Base-by-base conservation (phyloP, 2,113 vertebrate species). In the Cynoglossus semilaevis region DNA sequence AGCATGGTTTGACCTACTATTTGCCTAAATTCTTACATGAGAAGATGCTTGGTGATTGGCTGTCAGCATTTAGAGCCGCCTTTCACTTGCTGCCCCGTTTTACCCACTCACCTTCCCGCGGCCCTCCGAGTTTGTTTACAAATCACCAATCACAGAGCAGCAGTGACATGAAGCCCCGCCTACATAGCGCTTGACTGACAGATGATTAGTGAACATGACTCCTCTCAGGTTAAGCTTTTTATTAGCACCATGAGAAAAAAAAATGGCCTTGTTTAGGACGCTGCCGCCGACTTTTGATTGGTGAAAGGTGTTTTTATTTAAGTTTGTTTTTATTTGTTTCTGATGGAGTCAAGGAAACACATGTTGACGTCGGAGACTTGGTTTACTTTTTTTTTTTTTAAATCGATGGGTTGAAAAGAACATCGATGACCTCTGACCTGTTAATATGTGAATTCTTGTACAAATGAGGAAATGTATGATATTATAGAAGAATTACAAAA, bases 361-460 rank as follows among this genome's bases (percentile, higher is more conserved):
- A 5, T 52, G 14, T 22, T 51, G 15, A 43, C 2, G n/a, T 56
- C 17, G 35, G 35, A 47, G 15, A 18, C 13, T 7, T 15, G 42
- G 19, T 44, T 15, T 44, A 15, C 7, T 12, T 48, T 40, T 54
- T 45, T 41, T 42, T 43, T 22, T 35, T 5, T 15, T 45, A 53
- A 44, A 57, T 43, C 14, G 15, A 15, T 43, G 5, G 15, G 11
- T 19, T 15, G 47, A 45, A 34, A 57, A 38, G 17, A 22, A 51
- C 53, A 35, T 47, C 55, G 44, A 67, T 74, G 80, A 90, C 89
- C 86, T 87, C 88, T 85, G 81, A 89, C 85, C 90, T 88, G 92
- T 95, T 92, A 93, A 91, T 93, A 94, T 92, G 91, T 89, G 85
- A 92, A 93, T 93, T 92, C 76, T 88, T 95, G 92, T 95, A 94